A percentile compares a stretch with the other conserved stretches of the same genome.
phyloP scores from a whole-genome alignment of 2,113 vertebrate species.

The Tachysurus vachellii region DNA sequence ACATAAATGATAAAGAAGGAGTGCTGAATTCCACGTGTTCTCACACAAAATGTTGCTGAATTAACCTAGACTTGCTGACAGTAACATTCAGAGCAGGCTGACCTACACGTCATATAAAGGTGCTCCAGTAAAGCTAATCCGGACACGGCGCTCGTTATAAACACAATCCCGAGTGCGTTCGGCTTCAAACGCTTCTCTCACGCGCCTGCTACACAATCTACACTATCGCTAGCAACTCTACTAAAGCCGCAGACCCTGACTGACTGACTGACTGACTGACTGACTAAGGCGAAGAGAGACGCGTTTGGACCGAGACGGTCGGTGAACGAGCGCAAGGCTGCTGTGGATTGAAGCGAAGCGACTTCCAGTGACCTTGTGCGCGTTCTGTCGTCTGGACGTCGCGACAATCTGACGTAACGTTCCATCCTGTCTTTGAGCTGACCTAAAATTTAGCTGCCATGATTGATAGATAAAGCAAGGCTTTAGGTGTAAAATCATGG shows the following conservation, averaged over 20 bases:
- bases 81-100: background rate
- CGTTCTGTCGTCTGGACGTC: background rate
- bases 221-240: background rate
- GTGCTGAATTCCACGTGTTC: background rate
- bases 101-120: background rate
- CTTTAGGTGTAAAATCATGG: conserved; percentile 31
- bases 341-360: background rate
- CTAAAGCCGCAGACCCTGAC: background rate
- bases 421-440: background rate
- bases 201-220: background rate
- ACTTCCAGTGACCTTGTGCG: background rate
- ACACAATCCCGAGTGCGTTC: background rate
- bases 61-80: too few species aligned
- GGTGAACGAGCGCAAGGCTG: background rate
- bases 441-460: conserved; percentile 58
- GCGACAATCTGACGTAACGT: background rate
- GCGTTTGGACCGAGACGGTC: background rate
- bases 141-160: background rate
- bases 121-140: conserved; percentile 11
- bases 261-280: background rate
- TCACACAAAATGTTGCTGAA: background rate
- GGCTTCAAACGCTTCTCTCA: background rate
- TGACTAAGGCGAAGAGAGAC: background rate
- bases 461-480: conserved; percentile 42
- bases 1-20: background rate